Evolutionary conservation across 1,140 invertebrate species (phyloP), one percentile per base, ranked within the genome.

Genomic region (Trichomalopsis sarcophagae): DNA sequence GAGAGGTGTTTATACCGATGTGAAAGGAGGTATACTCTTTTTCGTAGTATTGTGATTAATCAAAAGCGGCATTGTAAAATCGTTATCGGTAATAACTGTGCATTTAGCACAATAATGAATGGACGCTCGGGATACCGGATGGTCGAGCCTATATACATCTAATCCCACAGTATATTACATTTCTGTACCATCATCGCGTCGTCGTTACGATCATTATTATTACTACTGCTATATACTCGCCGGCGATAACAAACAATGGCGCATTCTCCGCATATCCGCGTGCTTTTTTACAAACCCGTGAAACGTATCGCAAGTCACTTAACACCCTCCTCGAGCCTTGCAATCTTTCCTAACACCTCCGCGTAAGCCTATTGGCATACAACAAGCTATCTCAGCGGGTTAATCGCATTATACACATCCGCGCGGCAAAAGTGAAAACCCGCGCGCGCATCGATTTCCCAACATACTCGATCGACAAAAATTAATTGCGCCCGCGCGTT

Each of bases 381-480:
- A 62, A 62, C 55, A 62, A 62, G 1, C 55, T 62, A 62, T 62
- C 55, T 62, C 55, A 17, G 4, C 17, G 1, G 0, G 4, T 1
- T 62, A 62, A 62, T 62, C 55, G 55, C 55, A n/a, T 62, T 62
- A 62, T 5, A n/a, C 23, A 36, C 50, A 44, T 80, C 30, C 9
- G 27, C 30, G 36, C 40, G 55, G 55, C 21, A 62, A 62, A 44
- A 44, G 62, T 80, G 36, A 55, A 69, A 69, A 17, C 55, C 2
- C 55, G 21, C 47, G 47, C 47, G 14, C 44, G 27, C 44, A 62
- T 73, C 33, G 81, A n/a, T 74, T 82, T 73, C 47, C 14, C 47
- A 74, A 82, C 23, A 27, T 82, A 55, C 47, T 76, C 36, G 36
- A n/a, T 66, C 68, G 68, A 44, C 40, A 74, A 21, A 71, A 79